Percentiles rank a stretch among this genome's conserved stretches.
These are phyloP conservation scores for Tinamus major DNA, from an alignment of 2,797 vertebrate genomes.

Conservation along the genomic window DNA sequence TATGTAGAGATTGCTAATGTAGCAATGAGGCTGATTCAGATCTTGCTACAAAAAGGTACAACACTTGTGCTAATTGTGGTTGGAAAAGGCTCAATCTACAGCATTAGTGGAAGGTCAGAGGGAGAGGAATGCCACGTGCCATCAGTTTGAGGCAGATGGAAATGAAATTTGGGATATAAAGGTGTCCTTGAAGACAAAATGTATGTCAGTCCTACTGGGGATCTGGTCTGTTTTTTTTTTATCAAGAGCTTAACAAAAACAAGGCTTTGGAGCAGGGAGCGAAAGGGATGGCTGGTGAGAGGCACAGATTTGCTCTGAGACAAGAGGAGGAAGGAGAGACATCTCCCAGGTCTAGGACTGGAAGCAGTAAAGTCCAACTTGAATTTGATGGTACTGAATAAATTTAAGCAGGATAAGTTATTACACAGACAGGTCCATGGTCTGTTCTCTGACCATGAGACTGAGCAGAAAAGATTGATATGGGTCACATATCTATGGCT, in stretches of 20 bases:
- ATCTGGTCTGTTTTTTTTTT: background rate
- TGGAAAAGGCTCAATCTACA: constrained; percentile 24
- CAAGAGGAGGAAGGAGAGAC: background rate
- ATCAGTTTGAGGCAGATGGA: background rate
- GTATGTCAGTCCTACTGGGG: accelerated
- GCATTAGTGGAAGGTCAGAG: constrained; percentile 32
- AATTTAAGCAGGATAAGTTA: background rate
- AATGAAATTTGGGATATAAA: background rate
- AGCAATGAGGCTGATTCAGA: constrained; percentile 72
- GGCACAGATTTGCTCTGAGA: background rate
- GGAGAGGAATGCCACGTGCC: background rate
- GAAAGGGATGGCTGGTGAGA: background rate
- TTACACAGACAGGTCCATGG: background rate
- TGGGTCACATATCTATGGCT: background rate
- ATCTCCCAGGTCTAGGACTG: background rate
- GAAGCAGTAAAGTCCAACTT: background rate
- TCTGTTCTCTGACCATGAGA: background rate
- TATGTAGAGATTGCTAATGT: constrained; percentile 58
- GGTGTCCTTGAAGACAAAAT: background rate
- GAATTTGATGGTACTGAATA: too few relatives aligned
- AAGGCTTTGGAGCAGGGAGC: background rate
- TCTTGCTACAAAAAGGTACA: constrained; percentile 56
- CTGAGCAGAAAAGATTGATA: background rate
- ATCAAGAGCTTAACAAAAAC: background rate
- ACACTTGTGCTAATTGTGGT: constrained; percentile 17